Evolutionary conservation across 2,888 invertebrate genomes (phyloP).

Genomic region (Eupeodes latifasciatus): DNA sequence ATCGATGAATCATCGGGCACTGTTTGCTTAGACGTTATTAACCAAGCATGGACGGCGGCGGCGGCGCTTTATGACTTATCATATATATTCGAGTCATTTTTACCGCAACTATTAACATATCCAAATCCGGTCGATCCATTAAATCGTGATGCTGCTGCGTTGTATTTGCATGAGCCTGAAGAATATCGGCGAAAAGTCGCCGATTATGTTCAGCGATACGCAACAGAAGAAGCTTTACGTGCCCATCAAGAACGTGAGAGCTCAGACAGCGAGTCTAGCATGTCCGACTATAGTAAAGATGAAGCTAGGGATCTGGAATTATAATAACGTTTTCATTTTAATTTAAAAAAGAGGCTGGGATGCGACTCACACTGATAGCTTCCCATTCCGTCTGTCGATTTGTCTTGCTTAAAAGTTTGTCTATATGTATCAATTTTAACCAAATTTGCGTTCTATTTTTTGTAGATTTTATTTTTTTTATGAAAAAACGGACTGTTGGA

Average conservation of each 20-base stretch:
- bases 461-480: too few relatives aligned
- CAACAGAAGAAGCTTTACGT: conserved; percentile 97
- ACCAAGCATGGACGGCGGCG: conserved; percentile 99
- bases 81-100: conserved; percentile 99
- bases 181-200: conserved; percentile 99
- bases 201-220: conserved; percentile 99
- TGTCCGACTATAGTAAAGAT: conserved; percentile 99
- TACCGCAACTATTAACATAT: conserved; percentile 99
- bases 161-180: conserved; percentile 99
- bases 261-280: conserved; percentile 97
- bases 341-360: conserved; percentile 79
- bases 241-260: conserved; percentile 92
- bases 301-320: conserved; percentile 99
- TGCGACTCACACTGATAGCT: too few relatives aligned
- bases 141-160: conserved; percentile 99
- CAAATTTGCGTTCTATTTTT: too few relatives aligned
- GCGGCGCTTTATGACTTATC: conserved; percentile 99
- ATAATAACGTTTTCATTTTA: conserved; percentile 89
- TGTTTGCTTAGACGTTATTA: conserved; percentile 99
- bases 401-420: too few relatives aligned
- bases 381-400: too few relatives aligned
- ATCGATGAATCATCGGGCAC: conserved; percentile 99
- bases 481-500: too few relatives aligned
- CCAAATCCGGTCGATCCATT: conserved; percentile 99
- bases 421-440: too few relatives aligned